Base-by-base conservation (phyloP, 2,113 vertebrate species). In the Catagonus wagneri region DNA sequence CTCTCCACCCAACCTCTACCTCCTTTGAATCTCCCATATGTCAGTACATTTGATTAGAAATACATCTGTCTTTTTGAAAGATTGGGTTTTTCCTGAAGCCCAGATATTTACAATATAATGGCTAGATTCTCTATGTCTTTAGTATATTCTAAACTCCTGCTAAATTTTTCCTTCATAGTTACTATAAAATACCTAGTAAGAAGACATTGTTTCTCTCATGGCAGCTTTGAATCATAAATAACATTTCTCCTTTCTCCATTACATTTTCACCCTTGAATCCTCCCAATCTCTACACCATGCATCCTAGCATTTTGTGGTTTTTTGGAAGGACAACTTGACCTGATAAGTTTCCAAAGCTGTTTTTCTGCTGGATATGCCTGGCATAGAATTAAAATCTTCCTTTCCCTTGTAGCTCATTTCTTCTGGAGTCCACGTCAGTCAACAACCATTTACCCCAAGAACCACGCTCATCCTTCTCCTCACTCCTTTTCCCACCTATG, bases 261-360 rank as follows among this genome's bases (percentile, higher is more conserved):
- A 80, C 36, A 16, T 39, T 83, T 87, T 96, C 66, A 78, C 3
- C 25, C 32, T 87, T 90, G 34, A 68, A 6, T 74, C 90, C 50
- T 85, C 61, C n/a, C 56, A 58, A 2, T 60, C 14, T 36, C 13
- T 36, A 39, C 23, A 71, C 44, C 27, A 75, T 20, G 29, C 68
- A 50, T 83, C 60, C 66, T 93, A 23, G 66, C 23, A 76, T 80
- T 74, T 72, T 65, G 11, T 25, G 6, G 4, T 95, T 23, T 76
- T 90, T 92, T 22, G 20, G 91, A 85, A 90, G 69, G 16, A 75
- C 32, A 72, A 2, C 87, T 97, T 94, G 71, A 69, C 22, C 84
- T 71, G n/a, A 84, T 76, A 71, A 36, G 80, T 83, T 84, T 96
- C 66, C 52, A 74, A 39, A 83, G 83, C 90, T 36, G 1, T 63